Conservation (phyloP, 2,888 invertebrate genomes). For the Aquatica leii region DNA sequence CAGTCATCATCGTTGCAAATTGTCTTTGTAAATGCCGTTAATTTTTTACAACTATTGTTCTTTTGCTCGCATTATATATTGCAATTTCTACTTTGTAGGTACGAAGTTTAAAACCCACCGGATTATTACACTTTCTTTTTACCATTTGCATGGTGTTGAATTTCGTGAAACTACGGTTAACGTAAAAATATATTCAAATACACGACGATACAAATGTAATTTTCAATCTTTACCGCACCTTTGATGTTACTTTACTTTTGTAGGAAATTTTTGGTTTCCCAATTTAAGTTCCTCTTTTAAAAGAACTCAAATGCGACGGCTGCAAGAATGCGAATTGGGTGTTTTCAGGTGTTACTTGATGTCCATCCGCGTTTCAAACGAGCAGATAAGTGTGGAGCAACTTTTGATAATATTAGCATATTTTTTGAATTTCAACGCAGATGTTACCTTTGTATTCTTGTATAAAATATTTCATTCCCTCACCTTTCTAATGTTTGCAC, state of each 20-base stretch:
- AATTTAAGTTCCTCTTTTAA: slow-evolving; percentile 30
- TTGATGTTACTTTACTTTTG: slow-evolving; percentile 49
- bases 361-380: slow-evolving; percentile 50
- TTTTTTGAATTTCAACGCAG: slow-evolving; percentile 49
- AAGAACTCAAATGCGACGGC: slow-evolving; percentile 29
- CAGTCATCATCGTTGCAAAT: slow-evolving; percentile 48
- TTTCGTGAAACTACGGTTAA: too few species aligned
- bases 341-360: slow-evolving; percentile 53
- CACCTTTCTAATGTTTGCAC: background rate
- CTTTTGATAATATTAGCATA: slow-evolving; percentile 55
- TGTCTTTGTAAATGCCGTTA: slow-evolving; percentile 47
- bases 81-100: too few species aligned
- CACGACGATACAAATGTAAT: slow-evolving; percentile 49
- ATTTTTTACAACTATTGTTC: slow-evolving; percentile 45
- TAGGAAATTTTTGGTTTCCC: slow-evolving; percentile 42
- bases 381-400: slow-evolving; percentile 51
- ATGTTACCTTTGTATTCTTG: slow-evolving; percentile 41
- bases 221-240: slow-evolving; percentile 49
- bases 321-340: slow-evolving; percentile 47
- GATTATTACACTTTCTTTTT: background rate
- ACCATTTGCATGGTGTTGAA: too few species aligned
- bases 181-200: slow-evolving; percentile 44
- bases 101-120: slow-evolving; percentile 22
- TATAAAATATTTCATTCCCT: slow-evolving; percentile 21
- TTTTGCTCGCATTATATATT: too few species aligned